Conservation (phyloP, 1,140 invertebrate species). For the Lordiphosa collinella region DNA sequence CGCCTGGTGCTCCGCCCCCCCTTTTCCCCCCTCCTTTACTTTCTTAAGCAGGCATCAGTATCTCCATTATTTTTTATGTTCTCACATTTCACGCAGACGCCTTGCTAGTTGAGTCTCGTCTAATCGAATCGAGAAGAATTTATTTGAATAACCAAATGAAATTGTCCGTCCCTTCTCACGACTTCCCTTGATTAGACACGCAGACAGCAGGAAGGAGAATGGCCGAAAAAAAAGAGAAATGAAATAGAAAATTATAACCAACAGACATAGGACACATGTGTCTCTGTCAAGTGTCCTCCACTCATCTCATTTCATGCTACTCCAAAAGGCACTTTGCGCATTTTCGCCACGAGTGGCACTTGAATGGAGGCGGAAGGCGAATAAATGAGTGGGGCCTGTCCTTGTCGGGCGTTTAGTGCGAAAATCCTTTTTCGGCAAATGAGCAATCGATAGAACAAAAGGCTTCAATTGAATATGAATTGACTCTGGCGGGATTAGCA, state of each 20-base stretch:
- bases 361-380: conserved; percentile 2
- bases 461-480: conserved; percentile 67
- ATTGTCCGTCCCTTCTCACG: not conserved
- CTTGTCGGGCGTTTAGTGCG: conserved; percentile 19
- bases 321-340: conserved; percentile 10
- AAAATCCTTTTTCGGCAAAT: conserved; percentile 51
- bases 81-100: conserved; percentile 38
- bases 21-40: not conserved
- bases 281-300: conserved; percentile 3
- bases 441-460: conserved; percentile 43
- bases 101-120: conserved; percentile 1
- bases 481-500: conserved; percentile 48
- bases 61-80: conserved; percentile 65
- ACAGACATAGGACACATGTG: not conserved
- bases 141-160: conserved; percentile 54
- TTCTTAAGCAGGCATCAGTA: conserved; percentile 3
- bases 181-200: conserved; percentile 21
- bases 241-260: conserved; percentile 28
- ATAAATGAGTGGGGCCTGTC: conserved; percentile 31
- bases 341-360: conserved; percentile 33
- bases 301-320: not conserved
- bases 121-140: conserved; percentile 36
- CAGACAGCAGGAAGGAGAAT: conserved; percentile 19
- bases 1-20: not conserved
- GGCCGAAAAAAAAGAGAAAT: conserved; percentile 9